Evolutionary conservation across 2,797 vertebrate species (phyloP), one percentile per base, ranked within the genome.

Genomic region (Cynopterus sphinx): DNA sequence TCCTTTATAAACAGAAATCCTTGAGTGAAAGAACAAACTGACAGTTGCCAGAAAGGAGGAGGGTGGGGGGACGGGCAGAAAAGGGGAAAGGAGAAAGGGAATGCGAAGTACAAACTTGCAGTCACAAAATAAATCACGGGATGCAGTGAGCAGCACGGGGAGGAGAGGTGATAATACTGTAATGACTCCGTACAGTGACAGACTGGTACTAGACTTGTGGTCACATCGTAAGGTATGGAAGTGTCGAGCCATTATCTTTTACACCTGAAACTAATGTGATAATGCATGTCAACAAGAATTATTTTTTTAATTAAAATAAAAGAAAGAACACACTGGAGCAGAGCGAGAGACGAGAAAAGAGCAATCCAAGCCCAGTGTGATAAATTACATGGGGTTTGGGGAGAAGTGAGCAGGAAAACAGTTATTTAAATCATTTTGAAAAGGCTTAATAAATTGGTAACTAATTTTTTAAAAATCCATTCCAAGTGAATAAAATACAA

Each of bases 401-500:
- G 6, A 3, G 16, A 22, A 19, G n/a, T 16, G 79, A 70, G 49
- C 33, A 53, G 59, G 28, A 84, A 74, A 87, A 19, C 2, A 43
- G 33, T 71, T 43, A 59, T 33, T 82, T 70, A 84, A 61, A 39
- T 36, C 67, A 57, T 61, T 61, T 87, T 85, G 28, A 49, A 74
- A 95, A 65, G 77, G 81, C 19, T 10, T 65, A 28, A 21, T 15
- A 46, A 33, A 57, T 83, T 17, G 63, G 39, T 28, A 77, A 74
- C 36, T 17, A 8, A 21, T 28, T 73, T 89, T 59, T 85, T 33
- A 67, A 53, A 90, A 75, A 6, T 65, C 15, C 49, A 70, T 36
- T 95, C 57, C 73, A 88, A 90, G 84, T 61, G 67, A 82, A 49
- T 46, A 87, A 63, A 90, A 81, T 46, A 16, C 24, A 33, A 92